A percentile compares a stretch with the other conserved stretches of the same genome.
phyloP scores from a whole-genome alignment of 2,888 invertebrate species.

The Coelogynopora nodosa region DNA sequence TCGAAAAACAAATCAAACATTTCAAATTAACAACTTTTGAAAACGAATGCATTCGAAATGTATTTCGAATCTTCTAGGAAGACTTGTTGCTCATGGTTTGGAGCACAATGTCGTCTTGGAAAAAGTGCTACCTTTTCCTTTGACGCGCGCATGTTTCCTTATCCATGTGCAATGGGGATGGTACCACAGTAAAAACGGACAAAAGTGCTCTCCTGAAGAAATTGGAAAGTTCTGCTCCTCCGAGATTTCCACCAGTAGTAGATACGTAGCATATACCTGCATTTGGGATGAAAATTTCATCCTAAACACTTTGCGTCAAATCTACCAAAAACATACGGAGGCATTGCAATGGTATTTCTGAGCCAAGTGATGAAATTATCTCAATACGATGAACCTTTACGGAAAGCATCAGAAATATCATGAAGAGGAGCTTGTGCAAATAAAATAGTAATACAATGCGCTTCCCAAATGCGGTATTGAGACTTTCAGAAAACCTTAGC shows the following conservation, averaged over 20 bases:
- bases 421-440: conserved; percentile 16
- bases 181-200: not conserved
- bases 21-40: not conserved
- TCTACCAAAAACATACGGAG: no score
- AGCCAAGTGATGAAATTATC: conserved; percentile 9
- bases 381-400: conserved; percentile 4
- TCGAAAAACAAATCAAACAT: not conserved
- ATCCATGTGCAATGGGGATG: not conserved
- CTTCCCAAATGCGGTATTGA: not conserved
- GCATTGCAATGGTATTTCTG: no score
- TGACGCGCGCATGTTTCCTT: no score
- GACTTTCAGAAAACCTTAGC: not conserved
- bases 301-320: not conserved
- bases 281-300: not conserved
- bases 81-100: not conserved
- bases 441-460: conserved; percentile 11
- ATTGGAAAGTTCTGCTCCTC: not conserved
- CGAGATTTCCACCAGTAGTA: not conserved
- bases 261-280: not conserved
- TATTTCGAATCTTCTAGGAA: not conserved
- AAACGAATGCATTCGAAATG: not conserved
- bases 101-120: not conserved
- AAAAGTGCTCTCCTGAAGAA: not conserved
- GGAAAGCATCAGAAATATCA: not conserved
- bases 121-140: not conserved